Base-by-base conservation (phyloP, 2,797 vertebrate species). In the Takifugu rubripes region DNA sequence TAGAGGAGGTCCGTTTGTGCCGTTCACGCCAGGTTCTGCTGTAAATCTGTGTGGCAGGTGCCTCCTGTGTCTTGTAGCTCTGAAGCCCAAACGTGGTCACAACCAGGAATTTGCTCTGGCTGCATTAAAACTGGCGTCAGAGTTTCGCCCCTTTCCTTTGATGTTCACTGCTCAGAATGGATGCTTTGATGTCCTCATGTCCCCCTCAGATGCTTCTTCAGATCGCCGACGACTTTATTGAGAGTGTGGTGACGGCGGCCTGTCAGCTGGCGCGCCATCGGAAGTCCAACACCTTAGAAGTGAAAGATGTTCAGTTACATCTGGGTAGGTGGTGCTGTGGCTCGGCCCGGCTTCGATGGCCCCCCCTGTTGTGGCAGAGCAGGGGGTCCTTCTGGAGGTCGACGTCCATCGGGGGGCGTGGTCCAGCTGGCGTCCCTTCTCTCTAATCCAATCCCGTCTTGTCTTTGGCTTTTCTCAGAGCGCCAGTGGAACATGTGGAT, bases 401-500 rank as follows among this genome's bases (percentile, higher is more conserved):
- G 4, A 40, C 36, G n/a, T n/a, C n/a, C n/a, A n/a, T n/a, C n/a
- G n/a, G n/a, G n/a, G n/a, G n/a, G n/a, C n/a, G n/a, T n/a, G n/a
- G n/a, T n/a, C n/a, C n/a, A n/a, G n/a, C n/a, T n/a, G n/a, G n/a
- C n/a, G n/a, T n/a, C n/a, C n/a, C n/a, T n/a, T n/a, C n/a, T n/a
- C n/a, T n/a, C n/a, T n/a, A n/a, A n/a, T n/a, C n/a, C n/a, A n/a
- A n/a, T n/a, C n/a, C n/a, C n/a, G n/a, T n/a, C n/a, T n/a, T n/a
- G n/a, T n/a, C n/a, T n/a, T n/a, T n/a, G n/a, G n/a, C 25, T 59
- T 61, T 67, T 59, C 25, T 55, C 70, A 99, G 97, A 99, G 72
- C 95, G 95, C 53, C 97, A 99, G 84, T 99, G 97, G 97, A 99
- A 99, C 86, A 99, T 99, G 97, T 98, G 97, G 97, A 99, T 99